These are phyloP conservation scores for Nephila pilipes DNA, from an alignment of 1,140 invertebrate species.

Conservation along the genomic window DNA sequence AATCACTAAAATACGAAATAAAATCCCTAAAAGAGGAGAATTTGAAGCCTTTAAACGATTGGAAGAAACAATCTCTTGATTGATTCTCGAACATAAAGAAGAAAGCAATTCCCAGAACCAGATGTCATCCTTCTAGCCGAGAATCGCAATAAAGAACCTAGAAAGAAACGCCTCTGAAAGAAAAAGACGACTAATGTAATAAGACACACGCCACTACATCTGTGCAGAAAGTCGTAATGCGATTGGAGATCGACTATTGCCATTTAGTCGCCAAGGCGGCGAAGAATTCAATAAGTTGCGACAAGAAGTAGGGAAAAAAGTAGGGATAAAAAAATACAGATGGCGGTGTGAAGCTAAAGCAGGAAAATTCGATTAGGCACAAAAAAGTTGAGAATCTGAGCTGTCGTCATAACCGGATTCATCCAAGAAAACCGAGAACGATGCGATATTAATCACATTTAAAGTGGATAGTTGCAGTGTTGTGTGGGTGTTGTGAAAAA, in stretches of 20 bases:
- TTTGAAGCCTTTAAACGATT: no score
- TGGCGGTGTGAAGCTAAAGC: neutral
- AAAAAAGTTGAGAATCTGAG: neutral
- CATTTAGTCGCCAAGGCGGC: neutral
- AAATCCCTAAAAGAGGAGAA: no score
- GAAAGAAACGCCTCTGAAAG: neutral
- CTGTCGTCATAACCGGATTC: slow-evolving; percentile 8
- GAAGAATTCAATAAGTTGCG: slow-evolving; percentile 22
- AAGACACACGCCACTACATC: slow-evolving; percentile 28
- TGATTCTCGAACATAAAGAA: no score
- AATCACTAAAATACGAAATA: no score
- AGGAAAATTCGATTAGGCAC: neutral
- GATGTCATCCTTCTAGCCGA: neutral
- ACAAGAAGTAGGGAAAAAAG: neutral
- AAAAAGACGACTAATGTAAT: slow-evolving; percentile 10
- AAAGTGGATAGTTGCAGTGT: neutral
- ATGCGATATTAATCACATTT: neutral
- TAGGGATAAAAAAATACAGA: neutral
- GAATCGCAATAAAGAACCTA: neutral
- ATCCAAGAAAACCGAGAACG: neutral
- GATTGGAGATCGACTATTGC: neutral
- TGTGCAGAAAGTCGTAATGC: slow-evolving; percentile 6
- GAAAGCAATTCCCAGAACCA: neutral
- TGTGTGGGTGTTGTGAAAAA: neutral
- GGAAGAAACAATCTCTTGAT: no score